Evolutionary conservation across 2,113 vertebrate genomes (phyloP), one percentile per base, ranked within the genome.

Genomic region (Hemichromis elongatus): DNA sequence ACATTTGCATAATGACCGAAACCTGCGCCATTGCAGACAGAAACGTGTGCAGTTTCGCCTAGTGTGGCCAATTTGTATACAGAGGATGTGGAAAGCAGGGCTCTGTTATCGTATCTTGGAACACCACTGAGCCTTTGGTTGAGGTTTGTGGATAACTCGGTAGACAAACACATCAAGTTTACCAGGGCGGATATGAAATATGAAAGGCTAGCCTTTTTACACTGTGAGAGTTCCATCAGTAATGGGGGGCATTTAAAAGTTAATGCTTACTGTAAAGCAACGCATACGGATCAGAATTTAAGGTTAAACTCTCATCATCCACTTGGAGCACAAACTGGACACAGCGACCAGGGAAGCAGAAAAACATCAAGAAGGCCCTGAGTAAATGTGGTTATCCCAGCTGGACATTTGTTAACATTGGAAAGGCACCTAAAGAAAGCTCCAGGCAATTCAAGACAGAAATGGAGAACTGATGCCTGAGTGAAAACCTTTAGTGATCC

Each of bases 261-360:
- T 33, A 6, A 33, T 33, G 30, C 6, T 5, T 33, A 33, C 30
- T 6, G 30, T 33, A 33, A 33, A 33, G 2, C 5, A 6, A 33
- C 5, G 6, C 30, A 33, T 33, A 33, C 30, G 30, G 30, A 33
- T 6, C 30, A 33, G 30, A 6, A 33, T 33, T 33, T 33, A 33
- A 33, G 5, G 30, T 33, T 33, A 6, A 6, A 6, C 30, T 33
- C 30, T 33, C 5, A 33, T 33, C 30, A 33, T 33, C 30, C 30
- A 33, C 30, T 33, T 33, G 30, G 30, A 33, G 30, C 30, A 33
- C 5, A 33, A 33, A 33, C 30, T 33, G 30, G 59, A 37, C 0
- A 63, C 30, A 63, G 30, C 0, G 0, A 0, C 59, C 59, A 37
- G 59, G 30, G 30, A 63, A 2, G 30, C 59, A 63, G 59, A 63